Conservation (phyloP, 1,140 invertebrate species). For the Ceratitis capitata region DNA sequence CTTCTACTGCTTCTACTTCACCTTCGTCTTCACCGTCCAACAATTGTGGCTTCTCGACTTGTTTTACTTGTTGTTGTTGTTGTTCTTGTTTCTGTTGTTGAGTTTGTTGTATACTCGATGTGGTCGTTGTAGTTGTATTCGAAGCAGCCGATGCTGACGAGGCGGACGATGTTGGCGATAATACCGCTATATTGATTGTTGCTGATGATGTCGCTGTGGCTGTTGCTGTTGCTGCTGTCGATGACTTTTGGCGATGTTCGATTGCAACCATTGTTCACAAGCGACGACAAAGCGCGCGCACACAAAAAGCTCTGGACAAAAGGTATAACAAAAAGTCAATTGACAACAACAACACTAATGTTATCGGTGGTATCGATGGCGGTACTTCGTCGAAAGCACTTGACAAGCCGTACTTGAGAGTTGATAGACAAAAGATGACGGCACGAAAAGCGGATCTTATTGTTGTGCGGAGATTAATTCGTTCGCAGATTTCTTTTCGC, state of each 20-base stretch:
- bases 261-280: slow-evolving; percentile 46
- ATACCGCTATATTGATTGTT: slow-evolving; percentile 20
- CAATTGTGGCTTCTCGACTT: background rate
- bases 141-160: slow-evolving; percentile 41
- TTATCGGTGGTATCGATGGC: slow-evolving; percentile 25
- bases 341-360: background rate
- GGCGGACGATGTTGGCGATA: slow-evolving; percentile 39
- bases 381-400: background rate
- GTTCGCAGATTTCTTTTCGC: background rate
- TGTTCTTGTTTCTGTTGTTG: slow-evolving; percentile 40
- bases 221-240: slow-evolving; percentile 46
- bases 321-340: background rate
- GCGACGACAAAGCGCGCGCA: slow-evolving; percentile 16
- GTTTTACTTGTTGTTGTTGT: background rate
- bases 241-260: slow-evolving; percentile 51
- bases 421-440: background rate
- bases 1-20: slow-evolving; percentile 5
- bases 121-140: slow-evolving; percentile 30
- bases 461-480: background rate
- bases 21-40: background rate
- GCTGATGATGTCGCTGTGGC: slow-evolving; percentile 40
- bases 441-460: background rate
- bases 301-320: background rate
- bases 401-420: background rate
- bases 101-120: slow-evolving; percentile 38